Evolutionary conservation across 2,797 vertebrate species (phyloP).

Genomic region (Helostoma temminkii): DNA sequence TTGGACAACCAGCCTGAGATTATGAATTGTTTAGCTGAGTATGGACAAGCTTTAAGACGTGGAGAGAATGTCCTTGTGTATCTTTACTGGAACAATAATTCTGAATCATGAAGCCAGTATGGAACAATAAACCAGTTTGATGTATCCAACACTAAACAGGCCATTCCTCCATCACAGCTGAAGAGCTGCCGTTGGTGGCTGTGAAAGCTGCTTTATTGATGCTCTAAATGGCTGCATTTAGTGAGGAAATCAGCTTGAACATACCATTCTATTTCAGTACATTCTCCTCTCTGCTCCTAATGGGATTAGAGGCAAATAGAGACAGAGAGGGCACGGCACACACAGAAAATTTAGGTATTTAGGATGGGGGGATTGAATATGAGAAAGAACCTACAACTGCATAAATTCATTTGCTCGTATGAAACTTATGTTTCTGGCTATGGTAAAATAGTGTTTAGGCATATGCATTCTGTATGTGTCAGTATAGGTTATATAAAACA

Average conservation of each 20-base stretch:
- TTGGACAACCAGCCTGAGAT: slow-evolving; percentile 43
- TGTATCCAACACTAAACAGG: slow-evolving; percentile 30
- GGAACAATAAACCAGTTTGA: slow-evolving; percentile 26
- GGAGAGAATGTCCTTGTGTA: neutral
- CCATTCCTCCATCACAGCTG: slow-evolving; percentile 45
- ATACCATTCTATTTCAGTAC: slow-evolving; percentile 78
- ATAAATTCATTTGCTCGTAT: slow-evolving; percentile 7
- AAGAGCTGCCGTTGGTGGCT: slow-evolving; percentile 55
- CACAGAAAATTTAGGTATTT: slow-evolving; percentile 62
- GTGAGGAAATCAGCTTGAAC: slow-evolving; percentile 73
- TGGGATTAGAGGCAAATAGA: slow-evolving; percentile 76
- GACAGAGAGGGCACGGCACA: slow-evolving; percentile 62
- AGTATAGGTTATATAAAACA: neutral
- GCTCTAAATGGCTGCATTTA: slow-evolving; percentile 67
- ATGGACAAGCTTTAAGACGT: slow-evolving; percentile 3
- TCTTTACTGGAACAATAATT: neutral
- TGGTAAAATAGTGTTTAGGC: neutral
- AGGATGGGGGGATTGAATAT: slow-evolving; percentile 27
- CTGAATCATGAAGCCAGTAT: slow-evolving; percentile 19
- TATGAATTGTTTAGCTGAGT: slow-evolving; percentile 18
- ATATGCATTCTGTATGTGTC: neutral
- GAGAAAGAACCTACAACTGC: slow-evolving; percentile 30
- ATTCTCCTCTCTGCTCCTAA: slow-evolving; percentile 68
- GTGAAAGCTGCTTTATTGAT: slow-evolving; percentile 66
- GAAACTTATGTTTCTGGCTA: neutral